Conservation (phyloP, 2,113 vertebrate species). For the Bostrychus sinensis region DNA sequence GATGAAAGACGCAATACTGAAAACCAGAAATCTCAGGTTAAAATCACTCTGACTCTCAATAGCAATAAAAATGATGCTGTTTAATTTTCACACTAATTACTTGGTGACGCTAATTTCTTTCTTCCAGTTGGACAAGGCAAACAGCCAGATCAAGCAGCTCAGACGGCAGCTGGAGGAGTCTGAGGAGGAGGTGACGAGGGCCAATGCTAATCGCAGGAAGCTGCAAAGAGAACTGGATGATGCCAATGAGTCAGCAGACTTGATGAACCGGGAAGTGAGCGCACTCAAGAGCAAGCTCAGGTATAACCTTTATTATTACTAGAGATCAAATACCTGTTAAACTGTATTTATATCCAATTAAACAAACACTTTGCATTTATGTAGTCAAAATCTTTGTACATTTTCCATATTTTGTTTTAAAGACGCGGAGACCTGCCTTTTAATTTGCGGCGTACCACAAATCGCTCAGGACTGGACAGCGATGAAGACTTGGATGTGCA, state of each 20-base stretch:
- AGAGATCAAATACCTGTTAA: not conserved
- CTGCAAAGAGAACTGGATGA: conserved; percentile 90
- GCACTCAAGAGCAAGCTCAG: conserved; percentile 84
- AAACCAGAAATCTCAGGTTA: conserved; percentile 92
- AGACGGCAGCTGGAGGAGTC: conserved; percentile 90
- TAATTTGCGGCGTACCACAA: conserved; percentile 46
- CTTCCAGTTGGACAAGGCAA: conserved; percentile 83
- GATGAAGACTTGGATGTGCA: conserved; percentile 72
- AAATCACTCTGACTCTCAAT: not conserved
- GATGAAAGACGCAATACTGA: conserved; percentile 91
- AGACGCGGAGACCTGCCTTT: conserved; percentile 74
- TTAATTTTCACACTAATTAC: not conserved
- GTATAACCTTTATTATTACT: conserved; percentile 53
- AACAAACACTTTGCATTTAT: no score
- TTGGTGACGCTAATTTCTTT: not conserved
- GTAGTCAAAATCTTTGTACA: not conserved
- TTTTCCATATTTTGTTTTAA: conserved; percentile 2
- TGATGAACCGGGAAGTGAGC: conserved; percentile 87
- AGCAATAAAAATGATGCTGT: not conserved
- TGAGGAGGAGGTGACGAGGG: conserved; percentile 85
- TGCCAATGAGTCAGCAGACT: conserved; percentile 78
- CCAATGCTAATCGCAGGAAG: conserved; percentile 83
- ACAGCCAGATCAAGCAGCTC: conserved; percentile 84
- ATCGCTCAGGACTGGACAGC: conserved; percentile 69
- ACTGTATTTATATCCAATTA: no score